A percentile compares a stretch with the other conserved stretches of the same genome.
phyloP scores from a whole-genome alignment of 2,888 invertebrate species.

The Sepioteuthis lessoniana region DNA sequence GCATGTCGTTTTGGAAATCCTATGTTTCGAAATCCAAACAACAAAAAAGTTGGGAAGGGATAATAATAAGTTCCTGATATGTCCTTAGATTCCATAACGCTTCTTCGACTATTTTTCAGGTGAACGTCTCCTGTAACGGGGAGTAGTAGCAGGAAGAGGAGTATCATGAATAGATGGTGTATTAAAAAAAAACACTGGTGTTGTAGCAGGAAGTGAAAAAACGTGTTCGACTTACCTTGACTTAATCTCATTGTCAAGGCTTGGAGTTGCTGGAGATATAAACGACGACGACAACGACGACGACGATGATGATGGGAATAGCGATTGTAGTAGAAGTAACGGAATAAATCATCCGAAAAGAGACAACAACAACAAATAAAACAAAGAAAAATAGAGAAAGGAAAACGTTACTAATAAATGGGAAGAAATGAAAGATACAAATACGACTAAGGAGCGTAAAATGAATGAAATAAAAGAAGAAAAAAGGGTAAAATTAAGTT shows the following conservation, averaged over 20 bases:
- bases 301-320: neutral
- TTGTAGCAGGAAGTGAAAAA: neutral
- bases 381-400: neutral
- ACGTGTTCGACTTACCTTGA: neutral
- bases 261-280: neutral
- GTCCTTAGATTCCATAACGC: neutral
- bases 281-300: neutral
- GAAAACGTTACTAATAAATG: neutral
- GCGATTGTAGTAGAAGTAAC: neutral
- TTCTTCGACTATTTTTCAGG: neutral
- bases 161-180: conserved; percentile 15
- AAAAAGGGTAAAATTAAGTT: neutral
- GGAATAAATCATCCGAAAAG: neutral
- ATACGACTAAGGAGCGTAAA: neutral
- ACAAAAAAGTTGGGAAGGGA: neutral
- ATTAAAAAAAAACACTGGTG: neutral
- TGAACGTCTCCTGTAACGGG: neutral
- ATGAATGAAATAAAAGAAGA: neutral
- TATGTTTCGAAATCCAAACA: neutral
- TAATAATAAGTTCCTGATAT: neutral
- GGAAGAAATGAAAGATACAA: neutral
- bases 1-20: neutral
- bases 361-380: neutral
- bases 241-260: conserved; percentile 6
- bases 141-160: neutral